Conservation (phyloP, 1,140 invertebrate genomes). For the Metopolophium dirhodum region DNA sequence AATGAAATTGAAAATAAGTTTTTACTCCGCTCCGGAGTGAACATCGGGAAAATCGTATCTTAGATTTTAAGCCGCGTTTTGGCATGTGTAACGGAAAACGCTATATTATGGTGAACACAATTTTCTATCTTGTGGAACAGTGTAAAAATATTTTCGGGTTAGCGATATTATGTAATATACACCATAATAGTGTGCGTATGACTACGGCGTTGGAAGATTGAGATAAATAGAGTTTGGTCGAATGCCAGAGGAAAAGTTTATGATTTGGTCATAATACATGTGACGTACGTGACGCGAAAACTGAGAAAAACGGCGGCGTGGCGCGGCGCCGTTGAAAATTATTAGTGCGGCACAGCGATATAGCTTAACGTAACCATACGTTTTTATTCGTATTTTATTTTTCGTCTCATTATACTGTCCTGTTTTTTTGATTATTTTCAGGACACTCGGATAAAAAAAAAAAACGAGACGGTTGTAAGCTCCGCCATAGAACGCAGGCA, state of each 20-base stretch:
- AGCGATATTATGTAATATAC: background rate
- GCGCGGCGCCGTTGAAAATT: background rate
- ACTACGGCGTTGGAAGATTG: background rate
- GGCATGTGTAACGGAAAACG: background rate
- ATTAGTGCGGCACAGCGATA: background rate
- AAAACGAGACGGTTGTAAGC: background rate
- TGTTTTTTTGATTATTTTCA: background rate
- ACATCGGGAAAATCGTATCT: background rate
- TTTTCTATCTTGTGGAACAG: background rate
- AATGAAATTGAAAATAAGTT: background rate
- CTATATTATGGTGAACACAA: background rate
- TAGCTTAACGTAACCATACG: background rate
- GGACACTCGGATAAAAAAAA: background rate
- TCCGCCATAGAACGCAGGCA: no score
- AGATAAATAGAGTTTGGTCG: slow-evolving; percentile 1
- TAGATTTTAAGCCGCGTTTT: background rate
- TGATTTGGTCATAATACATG: slow-evolving; percentile 13
- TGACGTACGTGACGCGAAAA: background rate
- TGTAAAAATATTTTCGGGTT: background rate
- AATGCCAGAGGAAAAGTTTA: slow-evolving; percentile 20
- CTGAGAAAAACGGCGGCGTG: background rate
- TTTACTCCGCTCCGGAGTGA: background rate
- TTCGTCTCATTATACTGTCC: background rate
- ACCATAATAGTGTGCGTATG: background rate
- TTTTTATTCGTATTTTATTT: background rate